A percentile compares a stretch with the other conserved stretches of the same genome.
Evolutionary conservation across 2,113 vertebrate species (phyloP).

Genomic region (Tor tambroides): DNA sequence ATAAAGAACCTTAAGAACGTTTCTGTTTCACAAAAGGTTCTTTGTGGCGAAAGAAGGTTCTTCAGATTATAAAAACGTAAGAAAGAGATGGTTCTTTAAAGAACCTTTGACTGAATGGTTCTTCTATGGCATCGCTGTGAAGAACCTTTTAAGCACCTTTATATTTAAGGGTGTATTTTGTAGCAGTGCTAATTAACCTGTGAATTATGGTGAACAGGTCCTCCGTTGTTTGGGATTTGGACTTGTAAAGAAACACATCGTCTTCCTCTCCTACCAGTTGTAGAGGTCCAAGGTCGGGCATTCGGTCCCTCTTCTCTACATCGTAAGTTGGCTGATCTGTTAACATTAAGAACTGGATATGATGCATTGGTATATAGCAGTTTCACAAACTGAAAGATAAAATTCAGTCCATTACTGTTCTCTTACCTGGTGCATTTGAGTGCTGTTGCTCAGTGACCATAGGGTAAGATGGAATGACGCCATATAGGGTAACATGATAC

Average conservation of each 20-base stretch:
- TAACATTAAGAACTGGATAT: neutral
- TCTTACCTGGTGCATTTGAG: constrained; percentile 29
- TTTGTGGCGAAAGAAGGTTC: too few species aligned
- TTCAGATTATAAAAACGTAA: too few species aligned
- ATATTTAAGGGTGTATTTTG: neutral
- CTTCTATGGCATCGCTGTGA: too few species aligned
- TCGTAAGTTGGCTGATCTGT: constrained; percentile 70
- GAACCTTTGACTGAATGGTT: too few species aligned
- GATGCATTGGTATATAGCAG: neutral
- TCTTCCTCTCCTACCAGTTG: constrained; percentile 79
- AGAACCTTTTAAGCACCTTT: too few species aligned
- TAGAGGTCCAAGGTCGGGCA: constrained; percentile 73
- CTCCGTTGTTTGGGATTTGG: constrained; percentile 77
- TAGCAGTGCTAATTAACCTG: constrained; percentile 70
- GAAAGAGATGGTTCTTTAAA: too few species aligned
- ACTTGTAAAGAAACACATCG: constrained; percentile 79
- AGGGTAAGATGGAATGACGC: constrained; percentile 46
- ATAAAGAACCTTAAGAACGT: too few species aligned
- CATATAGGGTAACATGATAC: constrained; percentile 55
- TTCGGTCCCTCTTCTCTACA: constrained; percentile 63
- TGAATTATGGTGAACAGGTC: constrained; percentile 90
- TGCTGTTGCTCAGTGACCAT: constrained; percentile 9
- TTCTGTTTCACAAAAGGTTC: too few species aligned
- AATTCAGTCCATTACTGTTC: neutral
- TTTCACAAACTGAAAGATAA: neutral